Percentiles rank a stretch among this genome's conserved stretches.
Conservation (phyloP, 2,888 invertebrate genomes). For the Clunio marinus region DNA sequence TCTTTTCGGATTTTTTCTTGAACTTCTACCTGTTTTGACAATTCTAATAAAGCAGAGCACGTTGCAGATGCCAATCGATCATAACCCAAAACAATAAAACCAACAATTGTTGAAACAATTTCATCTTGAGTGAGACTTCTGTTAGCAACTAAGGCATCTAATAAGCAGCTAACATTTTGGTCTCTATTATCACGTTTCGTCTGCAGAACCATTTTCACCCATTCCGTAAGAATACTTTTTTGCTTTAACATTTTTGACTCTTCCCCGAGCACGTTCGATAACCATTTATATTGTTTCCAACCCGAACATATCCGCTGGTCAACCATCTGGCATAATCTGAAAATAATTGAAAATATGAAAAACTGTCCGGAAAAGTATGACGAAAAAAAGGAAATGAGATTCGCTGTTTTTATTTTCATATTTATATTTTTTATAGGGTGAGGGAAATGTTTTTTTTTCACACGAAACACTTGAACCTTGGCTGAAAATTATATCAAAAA, state of each 20-base stretch:
- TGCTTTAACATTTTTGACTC: not conserved
- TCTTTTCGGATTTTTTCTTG: not conserved
- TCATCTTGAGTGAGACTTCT: not conserved
- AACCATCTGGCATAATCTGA: conserved; percentile 2
- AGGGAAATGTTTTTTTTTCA: no score
- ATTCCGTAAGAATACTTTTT: not conserved
- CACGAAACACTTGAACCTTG: no score
- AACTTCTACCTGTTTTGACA: not conserved
- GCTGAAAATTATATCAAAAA: no score
- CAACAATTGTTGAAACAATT: not conserved
- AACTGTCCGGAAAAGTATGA: not conserved
- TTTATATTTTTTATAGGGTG: no score
- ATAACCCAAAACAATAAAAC: conserved; percentile 12
- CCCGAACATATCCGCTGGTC: not conserved
- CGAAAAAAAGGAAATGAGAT: not conserved
- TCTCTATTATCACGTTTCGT: not conserved
- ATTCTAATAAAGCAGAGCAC: not conserved
- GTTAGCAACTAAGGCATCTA: not conserved
- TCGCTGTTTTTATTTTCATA: no score
- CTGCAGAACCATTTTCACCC: not conserved
- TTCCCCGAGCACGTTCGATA: not conserved
- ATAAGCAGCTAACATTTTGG: not conserved
- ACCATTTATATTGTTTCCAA: not conserved
- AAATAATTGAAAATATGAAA: not conserved
- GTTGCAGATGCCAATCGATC: not conserved